phyloP scores from a whole-genome alignment of 1,140 invertebrate genomes.

The Saccostrea glomerata region DNA sequence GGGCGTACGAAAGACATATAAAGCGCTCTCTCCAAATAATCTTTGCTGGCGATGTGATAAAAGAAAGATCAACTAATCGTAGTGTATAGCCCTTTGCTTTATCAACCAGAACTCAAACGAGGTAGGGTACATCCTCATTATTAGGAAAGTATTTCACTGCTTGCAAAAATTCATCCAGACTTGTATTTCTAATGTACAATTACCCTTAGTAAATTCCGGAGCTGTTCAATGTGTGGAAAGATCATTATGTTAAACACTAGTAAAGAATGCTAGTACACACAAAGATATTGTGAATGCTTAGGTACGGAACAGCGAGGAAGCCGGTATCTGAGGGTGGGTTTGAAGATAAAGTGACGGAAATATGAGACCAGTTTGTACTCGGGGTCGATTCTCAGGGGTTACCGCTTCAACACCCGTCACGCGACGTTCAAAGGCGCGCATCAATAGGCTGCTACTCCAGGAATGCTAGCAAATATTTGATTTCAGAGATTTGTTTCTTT shows the following conservation, averaged over 20 bases:
- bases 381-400: constrained; percentile 31
- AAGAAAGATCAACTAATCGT: constrained; percentile 36
- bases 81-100: constrained; percentile 30
- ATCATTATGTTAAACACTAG: constrained; percentile 32
- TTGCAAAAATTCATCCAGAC: constrained; percentile 22
- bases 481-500: constrained; percentile 34
- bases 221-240: constrained; percentile 35
- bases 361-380: constrained; percentile 25
- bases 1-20: constrained; percentile 27
- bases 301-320: constrained; percentile 31
- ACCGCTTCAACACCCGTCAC: constrained; percentile 24
- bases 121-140: constrained; percentile 32
- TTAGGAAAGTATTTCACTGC: constrained; percentile 23
- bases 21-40: constrained; percentile 18
- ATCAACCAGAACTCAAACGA: constrained; percentile 24
- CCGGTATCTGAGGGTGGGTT: constrained; percentile 17
- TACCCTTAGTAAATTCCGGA: constrained; percentile 27
- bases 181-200: constrained; percentile 33
- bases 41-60: constrained; percentile 30
- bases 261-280: constrained; percentile 25
- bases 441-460: constrained; percentile 23
- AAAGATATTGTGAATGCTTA: constrained; percentile 37
- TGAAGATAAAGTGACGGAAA: constrained; percentile 31
- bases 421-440: constrained; percentile 21
- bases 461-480: constrained; percentile 30